A percentile compares a stretch with the other conserved stretches of the same genome.
Conservation (phyloP, 2,113 vertebrate genomes). For the Pitta sordida region DNA sequence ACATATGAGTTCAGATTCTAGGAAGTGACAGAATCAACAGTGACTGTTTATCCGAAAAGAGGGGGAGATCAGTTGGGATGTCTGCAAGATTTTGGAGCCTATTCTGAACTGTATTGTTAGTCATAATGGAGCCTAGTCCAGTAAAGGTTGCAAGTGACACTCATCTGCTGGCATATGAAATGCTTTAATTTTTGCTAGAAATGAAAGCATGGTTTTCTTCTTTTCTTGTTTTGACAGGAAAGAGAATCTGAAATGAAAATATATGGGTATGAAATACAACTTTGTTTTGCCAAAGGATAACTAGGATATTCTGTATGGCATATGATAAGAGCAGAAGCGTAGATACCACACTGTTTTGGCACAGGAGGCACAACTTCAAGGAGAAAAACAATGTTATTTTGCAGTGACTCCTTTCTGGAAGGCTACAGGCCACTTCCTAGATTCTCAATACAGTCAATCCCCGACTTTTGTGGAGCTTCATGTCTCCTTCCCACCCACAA, state of each 20-base stretch:
- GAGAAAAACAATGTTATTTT: neutral
- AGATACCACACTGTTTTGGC: neutral
- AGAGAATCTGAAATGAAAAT: neutral
- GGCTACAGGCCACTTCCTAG: neutral
- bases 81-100: neutral
- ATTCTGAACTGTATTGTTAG: neutral
- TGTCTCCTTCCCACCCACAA: no score
- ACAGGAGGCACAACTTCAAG: rapidly evolving
- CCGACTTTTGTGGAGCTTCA: no score
- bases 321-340: neutral
- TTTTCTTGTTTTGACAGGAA: neutral
- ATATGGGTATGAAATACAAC: neutral
- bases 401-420: neutral
- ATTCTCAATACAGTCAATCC: no score
- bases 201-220: neutral
- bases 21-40: neutral
- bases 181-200: neutral
- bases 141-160: neutral
- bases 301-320: neutral
- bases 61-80: neutral
- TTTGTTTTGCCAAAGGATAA: neutral
- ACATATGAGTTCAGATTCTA: neutral
- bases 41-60: neutral
- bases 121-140: neutral
- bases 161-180: neutral